Evolutionary conservation across 2,113 vertebrate species (phyloP), one percentile per base, ranked within the genome.

Genomic region (Thomomys bottae): DNA sequence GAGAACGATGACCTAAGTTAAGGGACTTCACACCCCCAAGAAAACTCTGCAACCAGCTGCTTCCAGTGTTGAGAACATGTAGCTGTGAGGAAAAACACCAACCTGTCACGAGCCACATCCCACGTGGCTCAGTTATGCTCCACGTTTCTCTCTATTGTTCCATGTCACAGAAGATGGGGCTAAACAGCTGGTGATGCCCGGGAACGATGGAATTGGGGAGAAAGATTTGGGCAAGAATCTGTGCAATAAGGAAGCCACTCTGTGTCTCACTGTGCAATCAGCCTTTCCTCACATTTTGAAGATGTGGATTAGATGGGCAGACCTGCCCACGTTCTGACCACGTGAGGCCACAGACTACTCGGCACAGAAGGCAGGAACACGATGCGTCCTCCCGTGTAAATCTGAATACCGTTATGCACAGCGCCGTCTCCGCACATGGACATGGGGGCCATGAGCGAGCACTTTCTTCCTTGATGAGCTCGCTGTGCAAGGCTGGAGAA

Each of bases 121-220:
- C 38, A 36, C 8, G 3, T 0, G n/a, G 42, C 49, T 10, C 4
- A 1, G 1, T 1, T 0, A 0, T 9, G 1, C 49, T 70, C 11
- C 0, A 6, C 7, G 1, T 8, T 36, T 59, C 30, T 17, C 2
- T 8, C 0, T 49, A 1, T 5, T 3, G 11, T 28, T 70, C 8
- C 12, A 14, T 3, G 34, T 17, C 2, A n/a, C 0, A 8, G 64
- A 36, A 28, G 30, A 30, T 8, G 24, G 28, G 26, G 5, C 4
- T 7, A 24, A 18, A 15, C 20, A 36, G 40, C 32, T 54, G 45
- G 1, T 9, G 23, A 28, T 57, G 81, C 12, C 11, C 6, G 0
- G 11, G 4, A 72, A 24, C 17, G 20, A 2, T 14, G 23, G 8
- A n/a, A 24, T 49, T 67, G 12, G 68, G 81, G 42, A 36, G 14